Conservation (phyloP, 2,888 invertebrate species). For the Dryococelus australis region DNA sequence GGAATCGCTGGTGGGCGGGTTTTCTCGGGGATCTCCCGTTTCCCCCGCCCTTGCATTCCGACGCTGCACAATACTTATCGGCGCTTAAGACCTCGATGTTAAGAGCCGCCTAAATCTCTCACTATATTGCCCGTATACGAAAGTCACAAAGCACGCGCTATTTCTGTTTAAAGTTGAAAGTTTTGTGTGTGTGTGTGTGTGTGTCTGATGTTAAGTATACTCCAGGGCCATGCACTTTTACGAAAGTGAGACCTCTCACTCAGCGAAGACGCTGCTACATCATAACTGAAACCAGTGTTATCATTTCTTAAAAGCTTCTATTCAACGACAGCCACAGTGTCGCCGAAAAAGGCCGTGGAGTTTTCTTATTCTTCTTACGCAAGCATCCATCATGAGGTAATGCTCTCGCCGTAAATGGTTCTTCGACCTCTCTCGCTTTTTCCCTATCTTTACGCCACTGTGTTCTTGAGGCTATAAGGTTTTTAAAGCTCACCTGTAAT, state of each 20-base stretch:
- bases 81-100: too few species aligned
- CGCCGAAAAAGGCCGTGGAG: neutral
- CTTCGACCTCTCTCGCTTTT: neutral
- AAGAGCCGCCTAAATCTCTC: too few species aligned
- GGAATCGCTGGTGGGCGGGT: too few species aligned
- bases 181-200: too few species aligned
- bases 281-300: neutral
- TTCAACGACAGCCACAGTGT: neutral
- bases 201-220: too few species aligned
- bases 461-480: neutral
- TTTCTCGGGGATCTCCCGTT: too few species aligned
- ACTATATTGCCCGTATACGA: too few species aligned
- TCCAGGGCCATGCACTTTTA: neutral
- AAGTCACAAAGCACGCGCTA: too few species aligned
- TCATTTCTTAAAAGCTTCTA: conserved; percentile 1
- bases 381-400: neutral
- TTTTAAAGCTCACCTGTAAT: too few species aligned
- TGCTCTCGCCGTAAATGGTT: neutral
- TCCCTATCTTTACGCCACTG: neutral
- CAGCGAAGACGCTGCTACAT: neutral
- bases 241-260: neutral
- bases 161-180: too few species aligned
- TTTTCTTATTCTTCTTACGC: neutral
- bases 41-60: too few species aligned
- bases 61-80: too few species aligned